Evolutionary conservation across 2,888 invertebrate species (phyloP), one percentile per base, ranked within the genome.

Genomic region (Ectemnius lituratus): DNA sequence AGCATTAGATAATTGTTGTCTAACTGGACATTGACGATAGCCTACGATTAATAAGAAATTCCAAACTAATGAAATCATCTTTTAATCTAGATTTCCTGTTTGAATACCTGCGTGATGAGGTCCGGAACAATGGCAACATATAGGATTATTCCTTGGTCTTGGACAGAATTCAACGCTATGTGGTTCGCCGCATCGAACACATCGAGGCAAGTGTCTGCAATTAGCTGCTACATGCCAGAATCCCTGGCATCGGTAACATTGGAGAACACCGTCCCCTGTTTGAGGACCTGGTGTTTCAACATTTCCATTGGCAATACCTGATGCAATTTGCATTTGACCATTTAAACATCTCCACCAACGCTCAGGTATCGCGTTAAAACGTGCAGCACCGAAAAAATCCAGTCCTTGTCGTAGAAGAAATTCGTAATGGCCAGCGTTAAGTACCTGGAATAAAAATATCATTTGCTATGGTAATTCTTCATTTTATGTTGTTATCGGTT

Each of bases 181-280:
- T 14, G 91, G 90, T 61, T 92, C 92, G 0, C 93, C 92, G 78
- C 93, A 93, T 4, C 92, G 89, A 0, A 92, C 92, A 82, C 93
- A 93, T 14, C 92, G 89, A 0, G 91, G 90, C 58, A 90, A 75
- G 68, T 91, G 91, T 37, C 91, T 89, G 76, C 91, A 91, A 74
- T 92, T 91, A 13, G 91, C 92, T 0, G 92, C 92, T 5, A 92
- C 91, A 82, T 93, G 93, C 92, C 93, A 92, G 82, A 92, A 93
- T 2, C 92, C 92, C 86, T 93, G 92, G 79, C 92, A 93, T 1
- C 92, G 90, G 82, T 91, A 93, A 76, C 93, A 92, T 76, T 92
- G 92, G 11, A 92, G 84, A 2, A 92, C 91, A 0, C 88, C 86
- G 71, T 92, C 92, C 5, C 87, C 87, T 4, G 88, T 82, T 67